Evolutionary conservation across 2,113 vertebrate genomes (phyloP), one percentile per base, ranked within the genome.

Genomic region (Microcebus murinus): DNA sequence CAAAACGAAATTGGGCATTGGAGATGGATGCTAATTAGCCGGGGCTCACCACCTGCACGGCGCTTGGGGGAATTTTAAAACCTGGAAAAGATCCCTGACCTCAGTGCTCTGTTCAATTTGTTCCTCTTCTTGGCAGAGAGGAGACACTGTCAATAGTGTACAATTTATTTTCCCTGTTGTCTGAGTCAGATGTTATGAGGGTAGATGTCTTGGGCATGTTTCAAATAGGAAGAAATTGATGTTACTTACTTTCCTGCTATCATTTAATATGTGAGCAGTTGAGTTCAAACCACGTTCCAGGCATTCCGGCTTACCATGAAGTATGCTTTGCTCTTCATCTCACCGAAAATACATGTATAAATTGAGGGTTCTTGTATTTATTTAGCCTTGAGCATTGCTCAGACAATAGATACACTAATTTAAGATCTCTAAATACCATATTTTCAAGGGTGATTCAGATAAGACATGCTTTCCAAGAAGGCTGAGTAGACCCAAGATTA

Each of bases 211-310:
- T 0, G 0, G 50, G 31, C 83, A 52, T 67, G 52, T 85, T 96
- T 95, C 91, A 90, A 94, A 87, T 86, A 88, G 91, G 87, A 86
- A 95, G 89, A 82, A 91, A 87, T 85, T 39, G 93, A 92, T 61
- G 83, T 77, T 52, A 67, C 87, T 90, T 94, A 68, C 73, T 96
- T 90, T 79, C 36, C 25, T n/a, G 39, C 6, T 80, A 57, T 61
- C 96, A 74, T 48, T 93, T 90, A 63, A 21, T 77, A 15, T 29
- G n/a, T 65, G 74, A 52, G 52, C 12, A 36, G 45, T 36, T 52
- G n/a, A 27, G 74, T 90, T 80, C 90, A 87, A 31, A 39, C 12
- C 48, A 29, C 8, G 31, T 82, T 48, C 55, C 8, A 8, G 63
- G 83, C 45, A 27, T 48, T 31, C 48, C 4, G 20, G 27, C 13